Percentiles rank a stretch among this genome's conserved stretches.
Evolutionary conservation across 1,140 invertebrate species (phyloP).

Genomic region (Bradynema listronoti): DNA sequence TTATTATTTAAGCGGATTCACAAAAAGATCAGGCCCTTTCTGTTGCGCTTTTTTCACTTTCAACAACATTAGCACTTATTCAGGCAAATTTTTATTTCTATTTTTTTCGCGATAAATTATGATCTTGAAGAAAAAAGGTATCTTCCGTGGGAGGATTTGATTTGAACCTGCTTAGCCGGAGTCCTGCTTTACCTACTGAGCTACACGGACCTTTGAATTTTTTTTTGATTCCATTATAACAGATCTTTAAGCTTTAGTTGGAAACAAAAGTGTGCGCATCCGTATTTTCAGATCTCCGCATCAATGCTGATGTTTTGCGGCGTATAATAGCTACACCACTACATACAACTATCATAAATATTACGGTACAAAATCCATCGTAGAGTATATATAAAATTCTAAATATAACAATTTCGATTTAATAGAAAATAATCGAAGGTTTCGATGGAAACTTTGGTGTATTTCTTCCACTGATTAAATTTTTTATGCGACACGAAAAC

Average conservation of each 20-base stretch:
- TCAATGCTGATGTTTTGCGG: slow-evolving; percentile 45
- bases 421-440: slow-evolving; percentile 33
- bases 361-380: slow-evolving; percentile 11
- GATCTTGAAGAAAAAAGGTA: too few species aligned
- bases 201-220: too few species aligned
- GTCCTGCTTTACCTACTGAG: too few species aligned
- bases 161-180: too few species aligned
- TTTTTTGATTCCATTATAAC: too few species aligned
- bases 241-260: slow-evolving; percentile 39
- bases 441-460: slow-evolving; percentile 37
- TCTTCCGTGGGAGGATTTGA: too few species aligned
- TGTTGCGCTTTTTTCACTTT: slow-evolving; percentile 27
- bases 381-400: neutral
- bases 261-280: slow-evolving; percentile 39
- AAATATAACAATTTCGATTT: neutral
- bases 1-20: slow-evolving; percentile 6
- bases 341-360: slow-evolving; percentile 22
- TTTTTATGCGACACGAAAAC: slow-evolving; percentile 30
- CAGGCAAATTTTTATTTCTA: slow-evolving; percentile 23
- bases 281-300: slow-evolving; percentile 35
- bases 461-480: slow-evolving; percentile 30
- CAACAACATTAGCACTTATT: slow-evolving; percentile 30
- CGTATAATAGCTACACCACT: slow-evolving; percentile 43
- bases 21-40: slow-evolving; percentile 26
- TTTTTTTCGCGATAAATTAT: too few species aligned